Conservation (phyloP, 1,140 invertebrate species). For the Samia ricini region DNA sequence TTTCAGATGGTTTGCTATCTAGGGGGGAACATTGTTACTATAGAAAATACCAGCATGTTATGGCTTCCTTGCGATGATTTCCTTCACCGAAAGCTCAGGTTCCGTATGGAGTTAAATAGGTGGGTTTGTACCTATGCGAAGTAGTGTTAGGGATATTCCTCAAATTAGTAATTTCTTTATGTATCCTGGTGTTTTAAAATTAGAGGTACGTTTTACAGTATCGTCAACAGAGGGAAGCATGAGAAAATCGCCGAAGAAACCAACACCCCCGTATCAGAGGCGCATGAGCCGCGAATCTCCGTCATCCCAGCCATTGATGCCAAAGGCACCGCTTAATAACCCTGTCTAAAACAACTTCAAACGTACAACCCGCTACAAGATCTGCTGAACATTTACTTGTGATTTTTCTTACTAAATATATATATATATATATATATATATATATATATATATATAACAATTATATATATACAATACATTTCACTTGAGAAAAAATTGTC, state of each 20-base stretch:
- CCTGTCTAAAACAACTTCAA: slow-evolving; percentile 6
- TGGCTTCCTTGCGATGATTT: too few relatives aligned
- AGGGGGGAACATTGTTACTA: too few relatives aligned
- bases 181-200: not conserved
- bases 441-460: too few relatives aligned
- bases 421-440: not conserved
- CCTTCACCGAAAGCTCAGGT: too few relatives aligned
- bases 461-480: not conserved
- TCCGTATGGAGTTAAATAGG: too few relatives aligned
- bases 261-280: slow-evolving; percentile 37
- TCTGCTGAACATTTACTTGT: not conserved
- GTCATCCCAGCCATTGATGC: slow-evolving; percentile 53
- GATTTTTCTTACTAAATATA: not conserved
- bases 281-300: slow-evolving; percentile 33
- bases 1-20: too few relatives aligned
- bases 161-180: too few relatives aligned
- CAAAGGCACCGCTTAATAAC: slow-evolving; percentile 12
- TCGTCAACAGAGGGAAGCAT: slow-evolving; percentile 47
- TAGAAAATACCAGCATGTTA: too few relatives aligned
- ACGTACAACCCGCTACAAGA: not conserved
- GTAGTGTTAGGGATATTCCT: too few relatives aligned
- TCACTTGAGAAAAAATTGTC: too few relatives aligned
- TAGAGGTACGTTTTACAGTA: slow-evolving; percentile 29
- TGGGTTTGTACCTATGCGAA: too few relatives aligned
- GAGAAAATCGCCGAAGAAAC: slow-evolving; percentile 51